These are phyloP conservation scores for Myotis lucifugus DNA, from an alignment of 2,113 vertebrate species.

Conservation along the genomic window DNA sequence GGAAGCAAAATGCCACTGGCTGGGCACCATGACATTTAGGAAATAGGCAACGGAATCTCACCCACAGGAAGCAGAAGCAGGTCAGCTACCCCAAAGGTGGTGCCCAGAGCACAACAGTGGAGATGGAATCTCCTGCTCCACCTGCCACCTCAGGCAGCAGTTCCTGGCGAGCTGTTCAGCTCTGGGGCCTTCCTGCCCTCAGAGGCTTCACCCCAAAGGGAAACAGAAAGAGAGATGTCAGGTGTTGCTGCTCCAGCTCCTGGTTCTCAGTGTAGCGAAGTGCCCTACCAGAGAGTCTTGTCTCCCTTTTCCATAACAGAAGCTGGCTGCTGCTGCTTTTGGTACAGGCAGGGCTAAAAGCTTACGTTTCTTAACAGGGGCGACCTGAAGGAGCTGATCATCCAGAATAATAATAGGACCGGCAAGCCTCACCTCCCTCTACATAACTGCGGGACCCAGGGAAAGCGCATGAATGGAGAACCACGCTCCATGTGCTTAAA, in stretches of 20 bases:
- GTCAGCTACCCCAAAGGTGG: neutral
- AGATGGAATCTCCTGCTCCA: neutral
- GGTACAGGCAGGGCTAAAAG: neutral
- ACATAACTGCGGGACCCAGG: neutral
- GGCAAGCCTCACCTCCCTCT: neutral
- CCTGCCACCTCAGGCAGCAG: neutral
- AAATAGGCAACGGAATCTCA: neutral
- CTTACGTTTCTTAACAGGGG: neutral
- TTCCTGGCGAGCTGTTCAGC: neutral
- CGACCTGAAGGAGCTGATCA: neutral
- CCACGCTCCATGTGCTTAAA: neutral
- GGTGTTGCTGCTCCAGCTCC: neutral
- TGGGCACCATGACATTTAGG: neutral
- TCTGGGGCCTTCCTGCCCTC: neutral
- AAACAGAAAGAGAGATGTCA: neutral
- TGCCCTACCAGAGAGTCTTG: neutral
- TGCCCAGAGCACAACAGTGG: accelerated
- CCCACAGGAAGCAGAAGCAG: neutral
- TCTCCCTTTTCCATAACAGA: neutral
- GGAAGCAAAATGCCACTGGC: neutral
- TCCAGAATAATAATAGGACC: neutral
- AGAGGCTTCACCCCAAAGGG: neutral
- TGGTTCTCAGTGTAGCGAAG: neutral
- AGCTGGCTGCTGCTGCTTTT: neutral
- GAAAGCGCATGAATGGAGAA: neutral